Evolutionary conservation across 1,140 invertebrate genomes (phyloP).

Genomic region (Laupala kohalensis): DNA sequence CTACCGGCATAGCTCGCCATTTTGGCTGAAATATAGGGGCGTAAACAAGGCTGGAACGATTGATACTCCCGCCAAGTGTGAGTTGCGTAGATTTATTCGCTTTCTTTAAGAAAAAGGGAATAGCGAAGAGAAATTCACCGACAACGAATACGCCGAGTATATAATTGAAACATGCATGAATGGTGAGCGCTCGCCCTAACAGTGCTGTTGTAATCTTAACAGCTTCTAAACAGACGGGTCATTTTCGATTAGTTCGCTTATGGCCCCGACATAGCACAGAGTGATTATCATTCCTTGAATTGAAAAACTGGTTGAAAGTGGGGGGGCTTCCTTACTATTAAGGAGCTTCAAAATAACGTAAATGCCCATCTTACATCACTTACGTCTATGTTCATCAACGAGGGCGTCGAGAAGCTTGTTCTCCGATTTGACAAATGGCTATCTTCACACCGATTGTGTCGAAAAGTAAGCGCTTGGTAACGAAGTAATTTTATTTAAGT

Average conservation of each 20-base stretch:
- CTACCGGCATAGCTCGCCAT: too few species aligned
- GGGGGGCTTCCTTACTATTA: not conserved
- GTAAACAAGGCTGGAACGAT: too few species aligned
- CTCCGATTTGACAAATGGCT: not conserved
- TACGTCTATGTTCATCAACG: not conserved
- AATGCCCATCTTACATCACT: not conserved
- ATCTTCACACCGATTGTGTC: not conserved
- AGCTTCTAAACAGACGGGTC: not conserved
- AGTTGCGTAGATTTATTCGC: too few species aligned
- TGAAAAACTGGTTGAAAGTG: not conserved
- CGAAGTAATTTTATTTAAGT: not conserved
- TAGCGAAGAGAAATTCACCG: slow-evolving; percentile 30
- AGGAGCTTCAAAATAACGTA: not conserved
- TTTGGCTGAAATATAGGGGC: too few species aligned
- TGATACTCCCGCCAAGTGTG: too few species aligned
- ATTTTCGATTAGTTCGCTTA: not conserved
- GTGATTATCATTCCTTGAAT: not conserved
- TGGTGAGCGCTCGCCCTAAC: not conserved
- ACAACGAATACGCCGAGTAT: slow-evolving; percentile 26
- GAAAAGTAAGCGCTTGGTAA: not conserved
- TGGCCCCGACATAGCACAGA: not conserved
- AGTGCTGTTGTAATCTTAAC: not conserved
- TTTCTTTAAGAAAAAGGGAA: too few species aligned
- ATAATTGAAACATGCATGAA: not conserved
- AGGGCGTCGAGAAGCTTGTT: not conserved